phyloP scores from a whole-genome alignment of 2,797 vertebrate genomes.

The Sebastes wilsoni region DNA sequence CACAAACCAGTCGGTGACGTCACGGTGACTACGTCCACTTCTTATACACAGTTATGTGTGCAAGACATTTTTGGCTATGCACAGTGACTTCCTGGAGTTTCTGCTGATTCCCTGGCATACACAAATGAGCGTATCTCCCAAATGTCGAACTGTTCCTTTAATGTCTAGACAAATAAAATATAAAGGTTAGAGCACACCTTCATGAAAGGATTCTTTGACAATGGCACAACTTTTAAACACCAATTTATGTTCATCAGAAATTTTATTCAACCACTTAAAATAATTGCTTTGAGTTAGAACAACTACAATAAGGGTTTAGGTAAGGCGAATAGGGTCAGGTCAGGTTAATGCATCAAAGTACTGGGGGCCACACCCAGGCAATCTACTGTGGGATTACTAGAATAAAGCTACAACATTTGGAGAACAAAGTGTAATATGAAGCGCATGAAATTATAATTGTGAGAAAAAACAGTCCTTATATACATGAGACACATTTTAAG shows the following conservation, averaged over 20 bases:
- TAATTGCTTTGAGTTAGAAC: not conserved
- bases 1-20: too few relatives aligned
- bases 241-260: not conserved
- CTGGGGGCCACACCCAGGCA: not conserved
- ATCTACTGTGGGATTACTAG: not conserved
- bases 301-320: not conserved
- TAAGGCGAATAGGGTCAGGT: not conserved
- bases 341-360: not conserved
- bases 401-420: not conserved
- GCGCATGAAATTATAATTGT: not conserved
- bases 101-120: too few relatives aligned
- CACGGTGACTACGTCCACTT: too few relatives aligned
- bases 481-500: not conserved
- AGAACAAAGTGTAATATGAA: not conserved
- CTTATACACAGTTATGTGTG: too few relatives aligned
- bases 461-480: not conserved
- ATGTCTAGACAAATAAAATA: not conserved
- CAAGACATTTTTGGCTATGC: too few relatives aligned
- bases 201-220: not conserved
- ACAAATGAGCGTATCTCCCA: not conserved
- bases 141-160: not conserved
- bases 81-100: too few relatives aligned
- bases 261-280: not conserved
- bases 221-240: not conserved
- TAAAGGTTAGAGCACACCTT: not conserved